phyloP scores from a whole-genome alignment of 1,140 invertebrate genomes.

The Zaprionus lachaisei region DNA sequence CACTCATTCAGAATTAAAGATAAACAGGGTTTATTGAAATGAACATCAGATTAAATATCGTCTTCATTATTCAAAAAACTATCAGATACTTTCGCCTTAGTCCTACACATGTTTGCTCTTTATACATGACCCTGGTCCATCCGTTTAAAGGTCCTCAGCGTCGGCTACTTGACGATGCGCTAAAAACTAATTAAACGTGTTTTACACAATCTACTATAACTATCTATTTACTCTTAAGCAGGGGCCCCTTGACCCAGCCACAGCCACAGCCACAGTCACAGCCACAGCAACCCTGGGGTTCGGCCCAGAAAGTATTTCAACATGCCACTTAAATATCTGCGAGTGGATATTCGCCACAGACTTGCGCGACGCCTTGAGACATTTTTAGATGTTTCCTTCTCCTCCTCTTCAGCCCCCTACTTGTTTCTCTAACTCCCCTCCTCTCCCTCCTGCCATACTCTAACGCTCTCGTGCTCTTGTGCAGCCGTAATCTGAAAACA shows the following conservation, averaged over 20 bases:
- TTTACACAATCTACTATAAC: conserved; percentile 59
- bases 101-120: background rate
- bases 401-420: background rate
- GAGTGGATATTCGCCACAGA: conserved; percentile 39
- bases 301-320: conserved; percentile 22
- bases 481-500: conserved; percentile 46
- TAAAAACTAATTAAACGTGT: conserved; percentile 70
- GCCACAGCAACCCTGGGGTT: conserved; percentile 13
- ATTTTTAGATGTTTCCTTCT: conserved; percentile 35
- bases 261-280: conserved; percentile 37
- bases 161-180: conserved; percentile 14
- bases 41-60: too few species aligned
- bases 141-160: background rate
- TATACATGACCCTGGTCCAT: conserved; percentile 11
- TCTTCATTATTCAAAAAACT: too few species aligned
- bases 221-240: conserved; percentile 6
- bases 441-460: background rate
- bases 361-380: conserved; percentile 52
- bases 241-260: conserved; percentile 14
- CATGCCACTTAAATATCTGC: conserved; percentile 59
- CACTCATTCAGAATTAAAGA: background rate
- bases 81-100: background rate
- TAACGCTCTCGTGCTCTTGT: conserved; percentile 9
- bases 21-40: background rate
- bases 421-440: background rate